Conservation (phyloP, 2,113 vertebrate species). For the Abramis brama region DNA sequence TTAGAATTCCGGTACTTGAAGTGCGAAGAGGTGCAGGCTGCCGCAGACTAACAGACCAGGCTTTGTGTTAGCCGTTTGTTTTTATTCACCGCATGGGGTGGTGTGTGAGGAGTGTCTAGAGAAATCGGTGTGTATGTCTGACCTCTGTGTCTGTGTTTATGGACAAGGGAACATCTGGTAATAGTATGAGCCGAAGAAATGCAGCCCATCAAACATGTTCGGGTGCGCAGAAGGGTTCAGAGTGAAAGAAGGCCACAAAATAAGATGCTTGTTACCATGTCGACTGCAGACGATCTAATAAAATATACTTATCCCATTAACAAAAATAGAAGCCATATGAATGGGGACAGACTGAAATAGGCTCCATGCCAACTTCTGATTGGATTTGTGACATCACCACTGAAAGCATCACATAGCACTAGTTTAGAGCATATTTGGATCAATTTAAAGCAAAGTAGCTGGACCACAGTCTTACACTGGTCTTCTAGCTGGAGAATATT, state of each 20-base stretch:
- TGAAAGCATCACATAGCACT: neutral
- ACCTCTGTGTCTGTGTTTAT: conserved; percentile 49
- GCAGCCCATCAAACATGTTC: conserved; percentile 1
- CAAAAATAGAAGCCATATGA: neutral
- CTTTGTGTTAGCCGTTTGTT: conserved; percentile 62
- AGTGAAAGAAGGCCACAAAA: neutral
- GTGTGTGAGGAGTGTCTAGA: conserved; percentile 51
- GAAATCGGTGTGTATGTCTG: conserved; percentile 35
- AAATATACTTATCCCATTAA: conserved; percentile 1
- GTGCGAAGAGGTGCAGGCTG: conserved; percentile 17
- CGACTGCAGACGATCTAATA: neutral
- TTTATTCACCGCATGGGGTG: conserved; percentile 63
- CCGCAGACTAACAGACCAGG: conserved; percentile 47
- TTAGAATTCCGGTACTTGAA: conserved; percentile 26
- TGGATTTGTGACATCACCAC: neutral
- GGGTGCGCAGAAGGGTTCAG: conserved; percentile 8
- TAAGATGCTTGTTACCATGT: conserved; percentile 11
- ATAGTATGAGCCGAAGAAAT: conserved; percentile 47
- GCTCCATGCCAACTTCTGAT: neutral
- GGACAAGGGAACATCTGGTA: conserved; percentile 57
- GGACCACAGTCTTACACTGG: neutral
- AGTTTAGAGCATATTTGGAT: neutral
- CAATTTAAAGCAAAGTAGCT: neutral
- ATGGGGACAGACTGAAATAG: neutral
- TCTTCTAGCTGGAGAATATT: neutral